These are phyloP conservation scores for Danio rerio DNA, from an alignment of 2,113 vertebrate species.

Conservation along the genomic window GRCz12tu NC_133191.1:23101501-23102000, in stretches of 20 bases:
- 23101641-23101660: slow-evolving; percentile 77
- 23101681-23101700: slow-evolving; percentile 80
- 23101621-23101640: slow-evolving; percentile 78
- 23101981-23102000: no score
- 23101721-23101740: slow-evolving; percentile 70
- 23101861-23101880: neutral
- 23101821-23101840: neutral
- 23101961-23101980: no score
- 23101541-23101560: slow-evolving; percentile 33
- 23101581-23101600: slow-evolving; percentile 41
- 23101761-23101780: slow-evolving; percentile 47
- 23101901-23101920: no score
- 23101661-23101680: slow-evolving; percentile 80
- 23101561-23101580: slow-evolving; percentile 38
- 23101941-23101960: no score
- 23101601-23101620: slow-evolving; percentile 81
- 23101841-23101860: neutral
- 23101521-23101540: neutral
- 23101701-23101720: slow-evolving; percentile 79
- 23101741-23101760: no score
- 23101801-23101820: no score
- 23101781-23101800: neutral
- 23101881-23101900: no score
- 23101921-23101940: no score
- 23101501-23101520: neutral